phyloP scores from a whole-genome alignment of 2,113 vertebrate species.

The Lynx canadensis region DNA sequence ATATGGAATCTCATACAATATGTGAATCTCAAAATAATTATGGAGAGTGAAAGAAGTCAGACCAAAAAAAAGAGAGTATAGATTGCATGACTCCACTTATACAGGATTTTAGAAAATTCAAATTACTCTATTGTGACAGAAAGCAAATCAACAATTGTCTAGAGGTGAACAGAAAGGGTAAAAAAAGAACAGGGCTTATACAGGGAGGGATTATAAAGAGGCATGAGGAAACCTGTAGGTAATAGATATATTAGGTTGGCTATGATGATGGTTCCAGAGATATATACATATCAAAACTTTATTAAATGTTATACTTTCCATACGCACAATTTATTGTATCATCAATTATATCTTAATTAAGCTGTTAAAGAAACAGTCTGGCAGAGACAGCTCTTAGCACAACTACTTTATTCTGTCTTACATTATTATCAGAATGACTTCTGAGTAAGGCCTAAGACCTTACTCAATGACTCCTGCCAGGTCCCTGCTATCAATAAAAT shows the following conservation, averaged over 20 bases:
- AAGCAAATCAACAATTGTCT: neutral
- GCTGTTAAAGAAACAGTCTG: neutral
- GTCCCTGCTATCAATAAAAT: neutral
- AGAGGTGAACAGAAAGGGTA: neutral
- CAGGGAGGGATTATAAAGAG: neutral
- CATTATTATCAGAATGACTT: constrained; percentile 34
- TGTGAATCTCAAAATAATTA: constrained; percentile 47
- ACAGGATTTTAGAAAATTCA: constrained; percentile 20
- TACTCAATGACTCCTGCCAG: too few relatives aligned
- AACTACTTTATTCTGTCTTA: constrained; percentile 7
- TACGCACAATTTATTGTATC: neutral
- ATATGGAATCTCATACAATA: neutral
- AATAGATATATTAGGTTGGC: neutral
- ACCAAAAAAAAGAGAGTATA: neutral
- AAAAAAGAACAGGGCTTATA: neutral
- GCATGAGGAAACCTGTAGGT: neutral
- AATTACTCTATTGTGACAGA: neutral
- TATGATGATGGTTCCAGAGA: neutral
- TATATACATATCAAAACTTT: neutral
- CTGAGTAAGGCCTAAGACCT: neutral
- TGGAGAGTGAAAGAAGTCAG: neutral
- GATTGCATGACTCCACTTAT: neutral
- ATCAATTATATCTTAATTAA: constrained; percentile 30
- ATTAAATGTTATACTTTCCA: constrained; percentile 4
- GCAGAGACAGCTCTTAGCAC: neutral